Percentiles rank a stretch among this genome's conserved stretches.
Evolutionary conservation across 2,113 vertebrate species (phyloP).

Genomic region (Rynchops niger): DNA sequence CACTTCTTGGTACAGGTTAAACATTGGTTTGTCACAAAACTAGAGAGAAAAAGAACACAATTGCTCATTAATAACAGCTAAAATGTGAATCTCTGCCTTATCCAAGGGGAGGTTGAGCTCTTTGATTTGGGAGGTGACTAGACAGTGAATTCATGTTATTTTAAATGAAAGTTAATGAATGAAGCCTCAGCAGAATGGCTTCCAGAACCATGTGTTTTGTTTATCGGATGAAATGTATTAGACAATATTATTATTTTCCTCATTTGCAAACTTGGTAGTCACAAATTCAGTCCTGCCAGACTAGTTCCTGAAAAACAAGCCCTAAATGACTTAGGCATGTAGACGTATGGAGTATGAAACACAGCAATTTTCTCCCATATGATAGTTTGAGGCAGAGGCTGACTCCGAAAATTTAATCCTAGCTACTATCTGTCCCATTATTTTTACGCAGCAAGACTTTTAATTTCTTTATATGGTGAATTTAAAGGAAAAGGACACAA

Average conservation of each 20-base stretch:
- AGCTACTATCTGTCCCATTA: not conserved
- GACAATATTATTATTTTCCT: not conserved
- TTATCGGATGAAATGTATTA: not conserved
- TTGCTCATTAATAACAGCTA: not conserved
- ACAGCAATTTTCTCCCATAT: not conserved
- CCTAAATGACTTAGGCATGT: not conserved
- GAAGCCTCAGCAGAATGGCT: not conserved
- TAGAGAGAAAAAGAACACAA: not conserved
- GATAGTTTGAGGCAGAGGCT: not conserved
- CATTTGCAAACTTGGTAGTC: constrained; percentile 1
- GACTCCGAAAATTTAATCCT: not conserved
- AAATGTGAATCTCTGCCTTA: not conserved
- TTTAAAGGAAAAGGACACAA: not conserved
- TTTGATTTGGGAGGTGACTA: not conserved
- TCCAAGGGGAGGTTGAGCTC: not conserved
- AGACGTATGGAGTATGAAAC: not conserved
- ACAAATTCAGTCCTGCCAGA: constrained; percentile 8
- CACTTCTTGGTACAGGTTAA: not conserved
- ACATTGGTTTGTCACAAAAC: not conserved
- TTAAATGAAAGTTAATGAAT: not conserved
- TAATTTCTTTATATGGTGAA: not conserved
- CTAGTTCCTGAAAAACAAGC: constrained; percentile 33
- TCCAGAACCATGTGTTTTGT: not conserved
- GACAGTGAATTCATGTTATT: not conserved
- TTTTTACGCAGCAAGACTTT: not conserved